Evolutionary conservation across 92 coral and sea anemone species (phyloP).

Genomic region (Plumapathes pennacea): DNA sequence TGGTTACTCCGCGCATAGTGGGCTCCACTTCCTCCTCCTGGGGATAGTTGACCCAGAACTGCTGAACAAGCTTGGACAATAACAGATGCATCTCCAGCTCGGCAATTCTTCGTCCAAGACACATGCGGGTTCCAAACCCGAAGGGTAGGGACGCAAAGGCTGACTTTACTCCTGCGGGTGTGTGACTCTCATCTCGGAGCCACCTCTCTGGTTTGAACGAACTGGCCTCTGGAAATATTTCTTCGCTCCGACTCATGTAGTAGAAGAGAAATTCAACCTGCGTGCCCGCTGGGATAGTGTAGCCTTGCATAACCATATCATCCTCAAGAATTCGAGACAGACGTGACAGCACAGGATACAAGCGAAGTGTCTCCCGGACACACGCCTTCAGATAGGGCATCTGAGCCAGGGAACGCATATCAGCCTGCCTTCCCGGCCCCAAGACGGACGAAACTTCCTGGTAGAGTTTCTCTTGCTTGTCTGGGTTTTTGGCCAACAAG

Average conservation of each 20-base stretch:
- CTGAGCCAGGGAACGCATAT: conserved; percentile 6
- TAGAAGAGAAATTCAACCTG: conserved; percentile 10
- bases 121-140: conserved; percentile 49
- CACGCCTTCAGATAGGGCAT: conserved; percentile 64
- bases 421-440: conserved; percentile 19
- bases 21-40: too few relatives aligned
- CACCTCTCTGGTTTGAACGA: conserved; percentile 57
- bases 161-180: not conserved
- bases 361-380: conserved; percentile 58
- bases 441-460: conserved; percentile 45
- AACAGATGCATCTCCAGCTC: too few relatives aligned
- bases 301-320: conserved; percentile 33
- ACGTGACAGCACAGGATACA: conserved; percentile 47
- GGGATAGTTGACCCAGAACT: too few relatives aligned
- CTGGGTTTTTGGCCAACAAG: conserved; percentile 51
- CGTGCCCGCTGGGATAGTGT: conserved; percentile 55
- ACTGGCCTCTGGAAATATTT: conserved; percentile 36
- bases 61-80: too few relatives aligned
- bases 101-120: conserved; percentile 43
- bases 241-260: conserved; percentile 41
- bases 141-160: conserved; percentile 35
- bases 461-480: conserved; percentile 46
- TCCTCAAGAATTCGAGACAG: conserved; percentile 18
- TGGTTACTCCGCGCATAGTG: too few relatives aligned
- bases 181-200: conserved; percentile 28